phyloP scores from a whole-genome alignment of 1,140 invertebrate species.

The Anoplophora glabripennis region DNA sequence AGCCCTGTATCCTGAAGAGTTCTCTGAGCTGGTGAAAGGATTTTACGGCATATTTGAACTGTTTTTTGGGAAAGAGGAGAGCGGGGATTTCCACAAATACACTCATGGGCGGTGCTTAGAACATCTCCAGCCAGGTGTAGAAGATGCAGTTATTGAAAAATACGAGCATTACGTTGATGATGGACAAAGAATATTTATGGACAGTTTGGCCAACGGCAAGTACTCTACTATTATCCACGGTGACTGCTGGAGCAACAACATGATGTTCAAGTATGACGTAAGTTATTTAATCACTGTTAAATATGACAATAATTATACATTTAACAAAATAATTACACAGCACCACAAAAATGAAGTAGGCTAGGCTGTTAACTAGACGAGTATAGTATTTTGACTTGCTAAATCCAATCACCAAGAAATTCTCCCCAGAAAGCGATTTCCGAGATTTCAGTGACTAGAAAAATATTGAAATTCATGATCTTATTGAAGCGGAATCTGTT shows the following conservation, averaged over 20 bases:
- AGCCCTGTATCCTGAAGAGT: not conserved
- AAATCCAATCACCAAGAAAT: too few relatives aligned
- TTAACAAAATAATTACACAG: too few relatives aligned
- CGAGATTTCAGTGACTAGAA: too few relatives aligned
- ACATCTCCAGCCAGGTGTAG: not conserved
- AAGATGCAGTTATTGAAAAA: constrained; percentile 12
- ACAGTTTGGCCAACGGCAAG: constrained; percentile 24
- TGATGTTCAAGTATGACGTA: constrained; percentile 26
- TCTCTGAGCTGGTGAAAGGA: not conserved
- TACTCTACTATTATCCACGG: constrained; percentile 20
- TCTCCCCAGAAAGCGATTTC: too few relatives aligned
- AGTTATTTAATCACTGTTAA: not conserved
- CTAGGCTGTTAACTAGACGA: too few relatives aligned
- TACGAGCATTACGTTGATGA: not conserved
- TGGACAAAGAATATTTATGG: not conserved
- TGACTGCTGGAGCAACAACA: constrained; percentile 26
- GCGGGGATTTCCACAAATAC: too few relatives aligned
- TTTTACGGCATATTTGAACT: not conserved
- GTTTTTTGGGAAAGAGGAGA: too few relatives aligned
- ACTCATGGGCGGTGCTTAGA: not conserved
- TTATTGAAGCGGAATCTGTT: too few relatives aligned
- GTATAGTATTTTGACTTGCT: too few relatives aligned
- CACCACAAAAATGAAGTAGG: too few relatives aligned
- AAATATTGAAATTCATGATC: too few relatives aligned
- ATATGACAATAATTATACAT: too few relatives aligned